Base-by-base conservation (phyloP, 1,140 invertebrate genomes). In the Streblospio benedicti region DNA sequence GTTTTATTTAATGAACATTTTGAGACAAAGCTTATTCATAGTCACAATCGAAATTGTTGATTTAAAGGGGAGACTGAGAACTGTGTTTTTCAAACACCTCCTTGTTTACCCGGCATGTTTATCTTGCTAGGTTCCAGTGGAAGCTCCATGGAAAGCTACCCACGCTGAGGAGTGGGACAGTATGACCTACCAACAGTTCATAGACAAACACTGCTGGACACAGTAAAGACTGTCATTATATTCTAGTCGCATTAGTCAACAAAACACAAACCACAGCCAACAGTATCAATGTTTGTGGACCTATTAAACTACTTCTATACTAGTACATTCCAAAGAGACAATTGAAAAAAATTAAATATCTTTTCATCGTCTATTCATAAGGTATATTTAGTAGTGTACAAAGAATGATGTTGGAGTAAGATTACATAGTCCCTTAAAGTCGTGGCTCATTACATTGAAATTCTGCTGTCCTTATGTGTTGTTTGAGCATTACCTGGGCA, bases 161-260 rank as follows among this genome's bases (percentile, higher is more conserved):
- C 63, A 75, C 38, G 76, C 77, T 9, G 60, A 71, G 41, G 69
- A 76, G 62, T 78, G 76, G 76, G 77, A 79, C 50, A 66, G 55
- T 0, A 75, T 77, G 72, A 78, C 75, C 5, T 67, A 71, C 32
- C 63, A 73, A 59, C 64, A 76, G 41, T 78, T 76, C 57, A 51
- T 72, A n/a, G 61, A 78, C 38, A 66, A 72, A 67, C 60, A 68
- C 53, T 65, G 70, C 4, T 76, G 69, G 69, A 78, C 76, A 59
- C 67, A 67, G 71, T 75, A 69, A 67, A 61, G 28, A 25, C 32
- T 50, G 9, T n/a, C n/a, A n/a, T n/a, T n/a, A n/a, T 16, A 16
- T 55, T 18, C n/a, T 35, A 3, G 5, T 54, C 5, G 33, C 6
- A 35, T 9, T 20, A 2, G 33, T 25, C 14, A 30, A 52, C 16